Conservation (phyloP, 2,113 vertebrate species). For the Notiomystis cincta region DNA sequence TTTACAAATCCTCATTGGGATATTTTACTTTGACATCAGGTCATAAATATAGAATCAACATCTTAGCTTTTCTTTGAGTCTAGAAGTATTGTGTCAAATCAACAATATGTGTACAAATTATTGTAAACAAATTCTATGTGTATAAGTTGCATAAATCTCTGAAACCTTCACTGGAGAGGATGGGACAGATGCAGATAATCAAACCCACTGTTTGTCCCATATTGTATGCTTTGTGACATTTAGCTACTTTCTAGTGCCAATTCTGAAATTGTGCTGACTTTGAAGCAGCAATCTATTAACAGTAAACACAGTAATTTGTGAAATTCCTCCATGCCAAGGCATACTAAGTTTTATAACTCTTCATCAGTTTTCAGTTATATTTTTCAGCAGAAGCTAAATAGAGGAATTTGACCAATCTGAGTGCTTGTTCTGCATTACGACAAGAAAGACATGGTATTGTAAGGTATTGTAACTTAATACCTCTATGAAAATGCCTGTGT, state of each 20-base stretch:
- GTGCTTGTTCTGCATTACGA: background rate
- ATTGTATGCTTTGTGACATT: background rate
- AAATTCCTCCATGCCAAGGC: background rate
- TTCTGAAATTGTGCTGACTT: background rate
- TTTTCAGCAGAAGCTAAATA: background rate
- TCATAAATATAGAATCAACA: background rate
- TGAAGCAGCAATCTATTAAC: background rate
- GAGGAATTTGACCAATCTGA: background rate
- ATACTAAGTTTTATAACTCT: background rate
- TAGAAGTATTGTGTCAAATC: background rate
- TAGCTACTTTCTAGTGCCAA: background rate
- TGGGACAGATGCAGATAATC: background rate
- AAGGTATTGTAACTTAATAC: background rate
- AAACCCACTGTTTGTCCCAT: background rate
- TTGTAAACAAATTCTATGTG: background rate
- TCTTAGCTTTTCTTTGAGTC: background rate
- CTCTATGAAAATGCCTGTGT: background rate
- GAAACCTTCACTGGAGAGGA: background rate
- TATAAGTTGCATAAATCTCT: background rate
- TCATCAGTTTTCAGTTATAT: background rate
- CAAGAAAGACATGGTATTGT: background rate
- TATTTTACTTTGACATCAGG: background rate
- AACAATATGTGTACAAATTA: background rate
- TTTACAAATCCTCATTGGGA: background rate
- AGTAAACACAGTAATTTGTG: background rate